Evolutionary conservation across 2,113 vertebrate species (phyloP), one percentile per base, ranked within the genome.

Genomic region (Halichoeres trimaculatus): DNA sequence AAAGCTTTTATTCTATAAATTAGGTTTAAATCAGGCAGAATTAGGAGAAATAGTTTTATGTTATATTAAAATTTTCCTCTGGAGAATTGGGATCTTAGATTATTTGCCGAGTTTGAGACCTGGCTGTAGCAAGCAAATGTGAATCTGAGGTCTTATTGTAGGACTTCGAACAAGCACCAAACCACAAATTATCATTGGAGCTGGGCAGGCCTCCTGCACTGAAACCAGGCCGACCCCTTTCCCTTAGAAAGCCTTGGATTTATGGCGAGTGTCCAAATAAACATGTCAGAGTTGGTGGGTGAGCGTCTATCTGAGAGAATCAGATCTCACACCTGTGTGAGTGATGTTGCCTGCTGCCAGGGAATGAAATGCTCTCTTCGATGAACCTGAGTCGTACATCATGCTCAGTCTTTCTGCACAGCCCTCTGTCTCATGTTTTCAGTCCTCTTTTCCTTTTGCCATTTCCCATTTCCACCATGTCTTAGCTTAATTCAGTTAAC

Each of bases 151-250:
- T 92, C 93, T 94, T 95, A 96, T 96, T 96, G 95, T 97, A 93
- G 81, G 92, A 93, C 89, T 91, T 85, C 91, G 89, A 95, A 95
- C 89, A 91, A 93, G 91, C 91, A 93, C 92, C 92, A 95, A 96
- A 93, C 95, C 96, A 95, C 96, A 97, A 96, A 97, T 97, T 95
- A 96, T 95, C 92, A 93, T 93, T 90, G 94, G 93, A 95, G 91
- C 92, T 91, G 92, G 14, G 14, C 89, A 93, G 93, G 89, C 86
- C 91, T 93, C 89, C 85, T 83, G 78, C 89, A 89, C 92, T 92
- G 70, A 72, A 66, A 62, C 88, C 80, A 74, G 66, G 48, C 68
- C 72, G 64, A 61, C 55, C 70, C 47, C 65, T n/a, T 48, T 68
- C 83, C 73, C 84, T 80, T 89, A 66, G 1, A 80, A 88, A 74